phyloP scores from a whole-genome alignment of 1,140 invertebrate species.

The Formica selysi region DNA sequence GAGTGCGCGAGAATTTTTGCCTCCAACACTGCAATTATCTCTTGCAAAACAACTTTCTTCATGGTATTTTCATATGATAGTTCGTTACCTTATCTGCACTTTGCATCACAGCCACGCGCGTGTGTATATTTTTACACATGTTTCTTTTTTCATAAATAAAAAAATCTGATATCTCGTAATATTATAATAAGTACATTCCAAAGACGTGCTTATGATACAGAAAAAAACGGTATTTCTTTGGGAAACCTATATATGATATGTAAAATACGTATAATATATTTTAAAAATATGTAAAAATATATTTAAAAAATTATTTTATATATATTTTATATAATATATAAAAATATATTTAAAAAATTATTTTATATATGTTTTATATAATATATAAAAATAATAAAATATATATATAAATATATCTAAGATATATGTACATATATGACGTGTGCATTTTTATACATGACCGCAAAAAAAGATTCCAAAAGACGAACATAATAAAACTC shows the following conservation, averaged over 20 bases:
- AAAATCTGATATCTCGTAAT: slow-evolving; percentile 21
- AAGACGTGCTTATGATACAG: neutral
- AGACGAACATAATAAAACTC: neutral
- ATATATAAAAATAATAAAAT: too few relatives aligned
- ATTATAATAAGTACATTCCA: neutral
- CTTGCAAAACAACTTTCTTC: slow-evolving; percentile 61
- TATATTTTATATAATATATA: too few relatives aligned
- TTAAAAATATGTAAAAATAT: neutral
- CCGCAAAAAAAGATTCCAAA: neutral
- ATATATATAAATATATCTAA: too few relatives aligned
- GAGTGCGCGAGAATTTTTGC: slow-evolving; percentile 40
- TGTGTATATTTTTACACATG: neutral
- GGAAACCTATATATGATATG: too few relatives aligned
- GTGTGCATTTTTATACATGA: too few relatives aligned
- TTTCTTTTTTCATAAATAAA: neutral
- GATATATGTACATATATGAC: neutral
- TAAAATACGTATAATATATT: neutral
- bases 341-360: neutral
- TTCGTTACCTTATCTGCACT: slow-evolving; percentile 50
- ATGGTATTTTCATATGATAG: slow-evolving; percentile 37
- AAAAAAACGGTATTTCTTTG: neutral
- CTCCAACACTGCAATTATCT: slow-evolving; percentile 55
- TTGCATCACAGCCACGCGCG: slow-evolving; percentile 29
- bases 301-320: neutral
- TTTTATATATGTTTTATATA: too few relatives aligned